Conservation (phyloP, 2,797 vertebrate genomes). For the Thripadectes ignobilis region DNA sequence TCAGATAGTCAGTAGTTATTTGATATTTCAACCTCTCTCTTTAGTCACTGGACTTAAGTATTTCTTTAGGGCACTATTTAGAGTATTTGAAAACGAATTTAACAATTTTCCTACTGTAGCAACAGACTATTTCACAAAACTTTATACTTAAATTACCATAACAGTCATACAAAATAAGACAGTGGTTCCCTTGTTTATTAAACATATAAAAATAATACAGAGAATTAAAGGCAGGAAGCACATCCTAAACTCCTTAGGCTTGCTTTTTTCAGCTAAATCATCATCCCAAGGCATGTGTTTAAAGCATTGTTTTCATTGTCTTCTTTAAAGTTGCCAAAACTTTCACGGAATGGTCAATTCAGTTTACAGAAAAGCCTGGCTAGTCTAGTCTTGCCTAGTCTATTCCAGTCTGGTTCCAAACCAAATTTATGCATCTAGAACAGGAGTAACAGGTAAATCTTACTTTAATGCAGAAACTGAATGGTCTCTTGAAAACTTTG, state of each 20-base stretch:
- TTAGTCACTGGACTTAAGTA: not conserved
- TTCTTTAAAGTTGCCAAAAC: not conserved
- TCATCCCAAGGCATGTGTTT: not conserved
- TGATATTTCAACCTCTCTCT: not conserved
- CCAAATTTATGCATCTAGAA: not conserved
- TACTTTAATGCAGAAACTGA: not conserved
- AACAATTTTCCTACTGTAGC: not conserved
- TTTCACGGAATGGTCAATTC: not conserved
- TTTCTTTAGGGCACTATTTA: not conserved
- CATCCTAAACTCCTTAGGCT: not conserved
- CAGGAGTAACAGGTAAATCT: not conserved
- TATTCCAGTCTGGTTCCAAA: not conserved
- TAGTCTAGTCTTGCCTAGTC: not conserved
- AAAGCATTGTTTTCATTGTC: not conserved
- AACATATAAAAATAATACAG: not conserved
- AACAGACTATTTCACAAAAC: not conserved
- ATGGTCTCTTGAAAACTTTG: not conserved
- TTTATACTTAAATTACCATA: not conserved
- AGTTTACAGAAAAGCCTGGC: not conserved
- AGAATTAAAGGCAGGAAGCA: not conserved
- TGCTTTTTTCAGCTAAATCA: not conserved
- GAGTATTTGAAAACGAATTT: not conserved
- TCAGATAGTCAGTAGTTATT: not conserved
- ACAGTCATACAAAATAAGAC: not conserved
- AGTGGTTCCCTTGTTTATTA: not conserved